Conservation (phyloP, 1,140 invertebrate species). For the Drosophila murphyi region DNA sequence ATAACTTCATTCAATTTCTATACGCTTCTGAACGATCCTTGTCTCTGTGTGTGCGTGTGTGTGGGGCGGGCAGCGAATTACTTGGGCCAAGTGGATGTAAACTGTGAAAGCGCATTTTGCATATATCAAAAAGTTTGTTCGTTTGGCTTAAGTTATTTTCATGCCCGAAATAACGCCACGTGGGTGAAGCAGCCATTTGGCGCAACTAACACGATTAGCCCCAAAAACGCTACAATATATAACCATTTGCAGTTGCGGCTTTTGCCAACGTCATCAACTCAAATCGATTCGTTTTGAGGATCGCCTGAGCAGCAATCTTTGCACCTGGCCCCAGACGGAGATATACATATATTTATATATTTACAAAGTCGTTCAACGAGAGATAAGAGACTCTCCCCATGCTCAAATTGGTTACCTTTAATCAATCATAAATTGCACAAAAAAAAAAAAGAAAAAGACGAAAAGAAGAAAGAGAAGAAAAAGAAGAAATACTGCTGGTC, state of each 20-base stretch:
- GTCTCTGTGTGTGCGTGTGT: constrained; percentile 24
- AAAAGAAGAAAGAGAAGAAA: not conserved
- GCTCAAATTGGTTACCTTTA: not conserved
- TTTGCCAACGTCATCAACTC: constrained; percentile 37
- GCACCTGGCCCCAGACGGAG: not conserved
- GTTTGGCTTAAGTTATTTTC: constrained; percentile 85
- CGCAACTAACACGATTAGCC: constrained; percentile 15
- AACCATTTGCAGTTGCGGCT: not conserved
- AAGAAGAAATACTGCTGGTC: not conserved
- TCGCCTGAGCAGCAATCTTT: not conserved
- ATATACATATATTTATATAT: no score
- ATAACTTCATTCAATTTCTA: not conserved
- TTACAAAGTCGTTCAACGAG: not conserved
- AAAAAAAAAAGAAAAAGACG: not conserved
- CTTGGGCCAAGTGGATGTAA: constrained; percentile 84
- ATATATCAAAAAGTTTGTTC: constrained; percentile 79
- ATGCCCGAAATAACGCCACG: constrained; percentile 65
- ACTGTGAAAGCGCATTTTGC: constrained; percentile 57
- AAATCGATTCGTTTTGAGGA: not conserved
- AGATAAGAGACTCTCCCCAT: constrained; percentile 15
- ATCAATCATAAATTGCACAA: constrained; percentile 58
- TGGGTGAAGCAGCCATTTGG: constrained; percentile 32
- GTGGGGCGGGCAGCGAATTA: constrained; percentile 72
- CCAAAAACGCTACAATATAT: not conserved
- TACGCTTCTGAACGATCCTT: not conserved